A percentile compares a stretch with the other conserved stretches of the same genome.
Evolutionary conservation across 2,797 vertebrate species (phyloP).

Genomic region (Alca torda): DNA sequence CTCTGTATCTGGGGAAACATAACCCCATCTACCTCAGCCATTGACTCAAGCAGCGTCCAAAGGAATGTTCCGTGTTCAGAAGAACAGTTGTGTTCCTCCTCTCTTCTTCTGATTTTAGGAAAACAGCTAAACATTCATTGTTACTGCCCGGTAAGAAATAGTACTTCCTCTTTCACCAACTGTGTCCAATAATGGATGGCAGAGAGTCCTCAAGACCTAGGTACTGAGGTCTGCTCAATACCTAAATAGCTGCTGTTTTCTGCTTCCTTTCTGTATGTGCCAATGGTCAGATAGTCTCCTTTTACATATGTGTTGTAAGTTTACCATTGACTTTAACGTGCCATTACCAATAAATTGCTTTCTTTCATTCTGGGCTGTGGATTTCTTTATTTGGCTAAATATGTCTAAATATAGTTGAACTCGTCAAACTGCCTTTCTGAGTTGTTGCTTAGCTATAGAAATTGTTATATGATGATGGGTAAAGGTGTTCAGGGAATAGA

Average conservation of each 20-base stretch:
- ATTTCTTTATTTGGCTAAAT: background rate
- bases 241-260: background rate
- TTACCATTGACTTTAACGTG: background rate
- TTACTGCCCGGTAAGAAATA: background rate
- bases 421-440: background rate
- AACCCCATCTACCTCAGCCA: constrained; percentile 58
- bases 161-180: background rate
- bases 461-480: fast-evolving
- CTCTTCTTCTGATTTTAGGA: background rate
- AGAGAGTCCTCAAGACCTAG: background rate
- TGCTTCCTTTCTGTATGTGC: background rate
- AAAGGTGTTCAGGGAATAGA: background rate
- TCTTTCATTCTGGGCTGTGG: background rate
- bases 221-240: background rate
- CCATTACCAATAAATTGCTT: constrained; percentile 45
- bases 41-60: background rate
- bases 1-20: constrained; percentile 49
- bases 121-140: background rate
- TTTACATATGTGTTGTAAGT: fast-evolving
- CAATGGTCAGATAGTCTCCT: background rate
- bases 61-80: background rate
- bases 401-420: background rate
- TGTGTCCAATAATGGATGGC: fast-evolving
- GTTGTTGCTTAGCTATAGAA: background rate
- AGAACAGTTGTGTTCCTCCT: background rate